Evolutionary conservation across 53 echinoderm and acorn worm genomes (phyloP), one percentile per base, ranked within the genome.

Genomic region (Crossaster papposus): DNA sequence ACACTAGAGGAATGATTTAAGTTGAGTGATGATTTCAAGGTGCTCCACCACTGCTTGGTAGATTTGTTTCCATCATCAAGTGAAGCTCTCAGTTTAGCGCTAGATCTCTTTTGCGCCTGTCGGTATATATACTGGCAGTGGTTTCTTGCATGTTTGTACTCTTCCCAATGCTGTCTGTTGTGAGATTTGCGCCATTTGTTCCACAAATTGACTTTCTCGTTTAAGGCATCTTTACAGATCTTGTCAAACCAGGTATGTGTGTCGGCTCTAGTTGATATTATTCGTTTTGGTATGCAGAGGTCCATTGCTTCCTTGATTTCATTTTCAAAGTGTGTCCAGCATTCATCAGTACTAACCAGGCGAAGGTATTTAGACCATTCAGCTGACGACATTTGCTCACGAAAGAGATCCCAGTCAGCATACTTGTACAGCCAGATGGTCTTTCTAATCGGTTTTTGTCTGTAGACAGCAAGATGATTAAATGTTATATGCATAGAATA

Each of bases 81-180:
- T 4, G 71, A 71, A 13, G 71, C 71, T 20, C 29, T 71, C 30
- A 71, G 29, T 71, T 26, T 71, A 29, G 26, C 71, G 29, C 71
- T 71, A n/a, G n/a, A n/a, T n/a, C n/a, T n/a, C n/a, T n/a, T n/a
- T n/a, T n/a, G n/a, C n/a, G n/a, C n/a, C n/a, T n/a, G 71, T 71
- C 71, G 26, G 71, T 71, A 71, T 71, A 13, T 71, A 30, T 71
- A 71, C 71, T 71, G 71, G 71, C 71, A 71, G 71, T 71, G 71
- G 23, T 71, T 71, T 71, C 71, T 28, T 71, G 71, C 71, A n/a
- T n/a, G n/a, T n/a, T 71, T 71, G 32, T 71, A 71, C 71, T 71
- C 71, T 5, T 71, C 13, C 71, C 71, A 71, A 30, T 4, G 26
- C 30, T 11, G 26, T 71, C 71, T 14, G 29, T 8, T n/a, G n/a